phyloP scores from a whole-genome alignment of 2,113 vertebrate genomes.

The Phyllostomus hastatus region DNA sequence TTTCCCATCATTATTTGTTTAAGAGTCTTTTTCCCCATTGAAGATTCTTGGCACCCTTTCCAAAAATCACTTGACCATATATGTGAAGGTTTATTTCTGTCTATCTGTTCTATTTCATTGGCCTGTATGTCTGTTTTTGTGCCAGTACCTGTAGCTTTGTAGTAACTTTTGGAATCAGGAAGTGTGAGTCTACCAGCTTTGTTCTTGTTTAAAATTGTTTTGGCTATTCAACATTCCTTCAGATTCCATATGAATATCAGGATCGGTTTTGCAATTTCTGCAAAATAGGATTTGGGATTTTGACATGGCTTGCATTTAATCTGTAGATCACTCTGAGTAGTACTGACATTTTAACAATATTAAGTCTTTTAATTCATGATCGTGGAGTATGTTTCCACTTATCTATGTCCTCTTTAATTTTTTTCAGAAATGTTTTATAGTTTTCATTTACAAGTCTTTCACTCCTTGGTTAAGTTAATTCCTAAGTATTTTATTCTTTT shows the following conservation, averaged over 20 bases:
- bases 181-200: neutral
- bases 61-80: neutral
- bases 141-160: neutral
- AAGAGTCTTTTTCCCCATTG: neutral
- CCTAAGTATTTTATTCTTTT: neutral
- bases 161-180: neutral
- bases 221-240: neutral
- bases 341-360: no score
- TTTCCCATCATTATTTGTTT: neutral
- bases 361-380: neutral
- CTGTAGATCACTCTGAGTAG: neutral
- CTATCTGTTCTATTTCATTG: neutral
- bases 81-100: neutral
- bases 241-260: neutral
- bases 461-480: neutral
- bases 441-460: neutral
- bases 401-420: neutral
- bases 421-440: neutral
- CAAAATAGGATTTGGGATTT: neutral
- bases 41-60: neutral
- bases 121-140: neutral
- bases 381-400: neutral
- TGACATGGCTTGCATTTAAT: neutral
- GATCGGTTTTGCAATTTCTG: neutral
- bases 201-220: neutral